Evolutionary conservation across 2,888 invertebrate species (phyloP).

Genomic region (Galeopsomyia nigrocyanea): DNA sequence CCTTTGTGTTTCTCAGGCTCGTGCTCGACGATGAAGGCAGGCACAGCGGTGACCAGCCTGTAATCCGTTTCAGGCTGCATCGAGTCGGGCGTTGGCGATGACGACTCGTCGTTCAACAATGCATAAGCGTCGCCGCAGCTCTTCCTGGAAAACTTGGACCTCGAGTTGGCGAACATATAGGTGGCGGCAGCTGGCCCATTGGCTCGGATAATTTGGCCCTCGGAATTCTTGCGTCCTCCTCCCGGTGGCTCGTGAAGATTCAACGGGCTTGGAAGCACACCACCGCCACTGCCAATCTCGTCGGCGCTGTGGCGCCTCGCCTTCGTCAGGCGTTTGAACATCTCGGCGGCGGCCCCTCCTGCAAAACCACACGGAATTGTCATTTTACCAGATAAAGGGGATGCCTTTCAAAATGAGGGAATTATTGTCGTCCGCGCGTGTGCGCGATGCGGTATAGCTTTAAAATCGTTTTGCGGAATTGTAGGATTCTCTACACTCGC

Average conservation of each 20-base stretch:
- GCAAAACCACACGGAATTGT: conserved; percentile 8
- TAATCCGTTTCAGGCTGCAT: conserved; percentile 71
- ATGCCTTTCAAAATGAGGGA: no score
- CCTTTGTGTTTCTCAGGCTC: conserved; percentile 74
- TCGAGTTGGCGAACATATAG: conserved; percentile 47
- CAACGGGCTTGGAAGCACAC: conserved; percentile 60
- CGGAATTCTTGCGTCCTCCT: conserved; percentile 31
- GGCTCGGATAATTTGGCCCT: conserved; percentile 21
- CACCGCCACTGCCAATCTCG: conserved; percentile 67
- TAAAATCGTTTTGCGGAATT: conserved; percentile 31
- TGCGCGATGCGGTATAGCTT: conserved; percentile 3
- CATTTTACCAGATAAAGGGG: neutral
- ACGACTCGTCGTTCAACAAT: conserved; percentile 51
- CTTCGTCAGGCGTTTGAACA: conserved; percentile 76
- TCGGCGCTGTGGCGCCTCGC: conserved; percentile 77
- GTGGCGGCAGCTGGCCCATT: conserved; percentile 47
- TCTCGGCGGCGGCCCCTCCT: conserved; percentile 50
- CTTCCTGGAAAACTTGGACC: conserved; percentile 60
- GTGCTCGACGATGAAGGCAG: conserved; percentile 83
- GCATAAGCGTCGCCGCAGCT: conserved; percentile 63
- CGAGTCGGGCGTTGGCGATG: conserved; percentile 49
- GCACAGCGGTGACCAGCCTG: conserved; percentile 82
- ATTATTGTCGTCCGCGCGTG: neutral
- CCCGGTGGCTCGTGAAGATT: conserved; percentile 58
- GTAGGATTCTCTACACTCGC: neutral